Evolutionary conservation across 2,888 invertebrate species (phyloP).

Genomic region (Drosophila prostipennis): DNA sequence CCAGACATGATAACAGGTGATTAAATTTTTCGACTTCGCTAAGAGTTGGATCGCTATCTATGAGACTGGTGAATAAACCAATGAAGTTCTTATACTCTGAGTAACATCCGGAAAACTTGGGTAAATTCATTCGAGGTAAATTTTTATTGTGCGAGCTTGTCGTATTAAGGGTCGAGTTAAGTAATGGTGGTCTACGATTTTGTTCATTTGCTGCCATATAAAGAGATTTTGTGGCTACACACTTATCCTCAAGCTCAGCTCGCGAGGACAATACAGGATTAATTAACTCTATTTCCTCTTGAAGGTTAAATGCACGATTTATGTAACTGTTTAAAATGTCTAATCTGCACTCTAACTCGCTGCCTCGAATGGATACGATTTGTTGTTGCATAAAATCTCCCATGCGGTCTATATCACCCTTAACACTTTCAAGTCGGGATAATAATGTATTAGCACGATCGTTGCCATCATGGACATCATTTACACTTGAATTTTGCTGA

Average conservation of each 20-base stretch:
- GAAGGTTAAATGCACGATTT: background rate
- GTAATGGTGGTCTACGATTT: background rate
- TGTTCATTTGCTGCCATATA: background rate
- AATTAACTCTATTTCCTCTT: background rate
- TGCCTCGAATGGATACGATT: background rate
- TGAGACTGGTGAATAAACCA: background rate
- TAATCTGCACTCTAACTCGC: background rate
- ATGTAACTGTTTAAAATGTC: background rate
- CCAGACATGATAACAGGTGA: background rate
- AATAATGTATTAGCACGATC: background rate
- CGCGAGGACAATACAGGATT: background rate
- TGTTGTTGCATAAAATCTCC: background rate
- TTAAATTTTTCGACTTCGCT: background rate
- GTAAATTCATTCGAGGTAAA: background rate
- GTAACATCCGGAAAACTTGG: background rate
- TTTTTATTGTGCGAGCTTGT: background rate
- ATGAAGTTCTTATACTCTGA: background rate
- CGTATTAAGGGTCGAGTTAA: background rate
- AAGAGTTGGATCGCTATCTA: background rate
- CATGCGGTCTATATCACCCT: slow-evolving; percentile 3
- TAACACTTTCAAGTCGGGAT: background rate
- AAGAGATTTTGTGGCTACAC: background rate
- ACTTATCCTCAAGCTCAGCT: background rate
- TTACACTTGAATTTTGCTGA: background rate
- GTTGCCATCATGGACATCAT: background rate